A percentile compares a stretch with the other conserved stretches of the same genome.
phyloP scores from a whole-genome alignment of 2,888 invertebrate genomes.

The Catocala sponsa region DNA sequence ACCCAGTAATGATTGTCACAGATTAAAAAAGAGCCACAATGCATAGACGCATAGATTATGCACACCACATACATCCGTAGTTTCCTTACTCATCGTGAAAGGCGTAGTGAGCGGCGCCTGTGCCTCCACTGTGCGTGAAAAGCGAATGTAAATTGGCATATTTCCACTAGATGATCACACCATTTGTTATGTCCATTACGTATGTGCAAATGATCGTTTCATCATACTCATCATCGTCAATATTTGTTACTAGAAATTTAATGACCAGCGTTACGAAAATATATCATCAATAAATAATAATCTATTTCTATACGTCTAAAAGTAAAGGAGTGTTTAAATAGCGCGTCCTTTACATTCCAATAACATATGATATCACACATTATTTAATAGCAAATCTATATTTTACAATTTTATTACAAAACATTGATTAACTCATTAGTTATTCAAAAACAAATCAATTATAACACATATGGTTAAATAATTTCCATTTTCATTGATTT shows the following conservation, averaged over 20 bases:
- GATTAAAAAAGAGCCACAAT: constrained; percentile 19
- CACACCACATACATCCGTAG: constrained; percentile 27
- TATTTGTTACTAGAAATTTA: constrained; percentile 10
- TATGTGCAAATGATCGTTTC: constrained; percentile 34
- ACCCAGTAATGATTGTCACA: constrained; percentile 10
- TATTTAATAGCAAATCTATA: constrained; percentile 14
- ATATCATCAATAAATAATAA: background rate
- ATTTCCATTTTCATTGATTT: constrained; percentile 19
- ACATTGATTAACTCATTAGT: constrained; percentile 28
- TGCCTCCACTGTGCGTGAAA: constrained; percentile 44
- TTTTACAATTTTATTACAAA: constrained; percentile 26
- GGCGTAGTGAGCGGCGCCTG: constrained; percentile 35
- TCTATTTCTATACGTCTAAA: too few relatives aligned
- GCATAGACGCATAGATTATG: constrained; percentile 14
- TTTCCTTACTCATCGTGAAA: constrained; percentile 40
- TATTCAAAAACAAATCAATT: constrained; percentile 31
- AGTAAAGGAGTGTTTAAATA: background rate
- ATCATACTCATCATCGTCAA: constrained; percentile 27
- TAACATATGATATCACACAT: constrained; percentile 13
- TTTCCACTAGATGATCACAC: constrained; percentile 52
- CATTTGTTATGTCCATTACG: constrained; percentile 43
- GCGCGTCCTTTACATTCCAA: constrained; percentile 17
- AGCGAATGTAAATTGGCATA: constrained; percentile 55
- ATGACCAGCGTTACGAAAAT: background rate
- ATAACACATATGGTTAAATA: constrained; percentile 16